phyloP scores from a whole-genome alignment of 2,888 invertebrate genomes.

The Belgica antarctica region DNA sequence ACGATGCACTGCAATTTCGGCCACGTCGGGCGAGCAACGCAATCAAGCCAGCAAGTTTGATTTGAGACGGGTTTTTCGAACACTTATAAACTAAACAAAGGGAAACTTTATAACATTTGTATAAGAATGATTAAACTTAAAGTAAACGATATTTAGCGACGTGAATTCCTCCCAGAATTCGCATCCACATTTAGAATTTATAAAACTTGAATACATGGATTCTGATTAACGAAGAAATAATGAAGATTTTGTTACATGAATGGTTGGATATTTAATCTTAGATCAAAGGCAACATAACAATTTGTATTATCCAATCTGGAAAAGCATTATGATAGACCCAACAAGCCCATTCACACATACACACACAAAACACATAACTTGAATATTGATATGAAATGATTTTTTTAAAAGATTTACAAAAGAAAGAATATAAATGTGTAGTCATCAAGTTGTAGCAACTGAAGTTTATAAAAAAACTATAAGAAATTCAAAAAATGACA shows the following conservation, averaged over 20 bases:
- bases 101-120: constrained; percentile 33
- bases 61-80: constrained; percentile 37
- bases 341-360: not conserved
- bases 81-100: constrained; percentile 15
- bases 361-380: not conserved
- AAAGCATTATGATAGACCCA: not conserved
- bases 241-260: not conserved
- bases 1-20: not conserved
- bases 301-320: not conserved
- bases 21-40: not conserved
- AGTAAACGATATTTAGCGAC: constrained; percentile 11
- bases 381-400: constrained; percentile 14
- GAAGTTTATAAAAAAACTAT: constrained; percentile 34
- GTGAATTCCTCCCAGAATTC: not conserved
- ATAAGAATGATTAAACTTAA: constrained; percentile 32
- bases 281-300: not conserved
- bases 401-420: constrained; percentile 41
- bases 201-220: not conserved
- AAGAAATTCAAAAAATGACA: too few relatives aligned
- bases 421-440: constrained; percentile 40
- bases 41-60: constrained; percentile 4
- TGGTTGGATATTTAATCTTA: not conserved
- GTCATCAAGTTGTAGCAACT: constrained; percentile 34
- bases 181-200: not conserved
- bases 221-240: not conserved